Percentiles rank a stretch among this genome's conserved stretches.
Evolutionary conservation across 2,797 vertebrate genomes (phyloP).

Genomic region (Pseudochaenichthys georgianus): DNA sequence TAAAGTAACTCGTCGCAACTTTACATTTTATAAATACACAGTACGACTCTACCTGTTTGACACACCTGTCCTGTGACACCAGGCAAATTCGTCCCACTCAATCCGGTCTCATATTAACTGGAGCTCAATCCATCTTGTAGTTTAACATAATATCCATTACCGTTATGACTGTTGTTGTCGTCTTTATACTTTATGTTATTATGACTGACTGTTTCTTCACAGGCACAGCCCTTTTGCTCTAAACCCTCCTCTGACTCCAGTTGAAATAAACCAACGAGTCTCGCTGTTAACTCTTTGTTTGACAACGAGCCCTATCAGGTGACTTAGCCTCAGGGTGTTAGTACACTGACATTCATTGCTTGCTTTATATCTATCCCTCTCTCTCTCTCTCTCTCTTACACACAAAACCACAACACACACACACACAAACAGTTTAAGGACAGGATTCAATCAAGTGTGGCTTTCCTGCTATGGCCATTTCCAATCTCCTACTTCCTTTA

Average conservation of each 20-base stretch:
- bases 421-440: too few species aligned
- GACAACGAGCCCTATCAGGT: conserved; percentile 62
- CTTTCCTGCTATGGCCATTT: conserved; percentile 23
- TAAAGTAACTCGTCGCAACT: too few species aligned
- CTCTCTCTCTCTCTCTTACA: conserved; percentile 1
- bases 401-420: not conserved
- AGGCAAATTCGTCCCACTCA: conserved; percentile 40
- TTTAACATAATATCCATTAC: conserved; percentile 8
- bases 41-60: not conserved
- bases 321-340: conserved; percentile 49
- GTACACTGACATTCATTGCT: conserved; percentile 22
- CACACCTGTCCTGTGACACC: conserved; percentile 71
- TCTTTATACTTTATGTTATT: not conserved
- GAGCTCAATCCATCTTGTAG: conserved; percentile 22
- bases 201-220: conserved; percentile 12
- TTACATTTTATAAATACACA: not conserved
- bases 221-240: conserved; percentile 28
- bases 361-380: not conserved
- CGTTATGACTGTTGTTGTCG: not conserved
- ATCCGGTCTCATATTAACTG: conserved; percentile 14
- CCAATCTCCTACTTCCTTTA: conserved; percentile 17
- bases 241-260: conserved; percentile 38
- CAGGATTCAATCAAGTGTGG: too few species aligned
- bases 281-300: conserved; percentile 52
- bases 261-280: conserved; percentile 57